These are phyloP conservation scores for Porphyrio hochstetteri DNA, from an alignment of 2,113 vertebrate genomes.

Conservation along the genomic window DNA sequence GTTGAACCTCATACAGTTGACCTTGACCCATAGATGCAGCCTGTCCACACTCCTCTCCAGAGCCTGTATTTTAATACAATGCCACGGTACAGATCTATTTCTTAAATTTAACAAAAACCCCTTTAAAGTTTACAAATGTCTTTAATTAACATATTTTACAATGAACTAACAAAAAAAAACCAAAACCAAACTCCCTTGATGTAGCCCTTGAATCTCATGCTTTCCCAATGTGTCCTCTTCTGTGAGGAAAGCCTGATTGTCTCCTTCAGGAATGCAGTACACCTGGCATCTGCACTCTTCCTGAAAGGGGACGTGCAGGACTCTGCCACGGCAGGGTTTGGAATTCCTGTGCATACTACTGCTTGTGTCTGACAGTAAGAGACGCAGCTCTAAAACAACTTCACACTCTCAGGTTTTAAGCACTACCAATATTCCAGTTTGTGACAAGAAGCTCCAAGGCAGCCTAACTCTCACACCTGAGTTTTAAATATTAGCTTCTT, in stretches of 20 bases:
- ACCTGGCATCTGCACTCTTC: not conserved
- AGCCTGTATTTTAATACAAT: not conserved
- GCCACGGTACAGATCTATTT: not conserved
- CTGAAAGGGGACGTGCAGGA: not conserved
- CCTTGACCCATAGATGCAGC: no score
- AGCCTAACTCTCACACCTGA: not conserved
- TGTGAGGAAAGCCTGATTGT: not conserved
- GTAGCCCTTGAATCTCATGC: not conserved
- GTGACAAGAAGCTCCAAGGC: not conserved
- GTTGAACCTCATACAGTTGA: no score
- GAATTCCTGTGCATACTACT: not conserved
- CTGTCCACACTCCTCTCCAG: no score
- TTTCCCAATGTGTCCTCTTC: not conserved
- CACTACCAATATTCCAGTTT: not conserved
- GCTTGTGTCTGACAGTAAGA: not conserved
- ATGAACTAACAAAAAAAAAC: not conserved
- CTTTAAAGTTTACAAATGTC: not conserved
- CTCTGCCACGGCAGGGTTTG: not conserved
- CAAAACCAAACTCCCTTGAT: fast-evolving
- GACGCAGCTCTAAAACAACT: not conserved
- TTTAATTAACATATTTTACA: not conserved
- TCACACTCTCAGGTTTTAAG: not conserved
- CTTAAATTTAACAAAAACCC: not conserved
- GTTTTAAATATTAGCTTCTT: not conserved
- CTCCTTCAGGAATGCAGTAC: not conserved